These are phyloP conservation scores for Cotesia typhae DNA, from an alignment of 1,140 invertebrate genomes.

Conservation along the genomic window DNA sequence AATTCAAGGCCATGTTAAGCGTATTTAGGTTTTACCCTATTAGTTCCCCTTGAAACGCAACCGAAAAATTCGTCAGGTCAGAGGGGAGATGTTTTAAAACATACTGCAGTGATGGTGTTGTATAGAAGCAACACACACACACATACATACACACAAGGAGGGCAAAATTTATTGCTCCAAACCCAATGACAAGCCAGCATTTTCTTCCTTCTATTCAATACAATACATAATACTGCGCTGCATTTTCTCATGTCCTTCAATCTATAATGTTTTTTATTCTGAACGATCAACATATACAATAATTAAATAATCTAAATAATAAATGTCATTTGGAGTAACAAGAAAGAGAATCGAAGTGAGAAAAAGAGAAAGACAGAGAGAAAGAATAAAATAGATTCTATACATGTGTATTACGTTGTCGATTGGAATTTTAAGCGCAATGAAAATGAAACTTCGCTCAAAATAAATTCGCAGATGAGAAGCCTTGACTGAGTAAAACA, in stretches of 20 bases:
- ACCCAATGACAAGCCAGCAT: not conserved
- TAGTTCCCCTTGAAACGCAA: too few relatives aligned
- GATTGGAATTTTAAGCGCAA: slow-evolving; percentile 15
- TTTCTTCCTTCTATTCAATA: slow-evolving; percentile 6
- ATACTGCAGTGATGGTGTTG: not conserved
- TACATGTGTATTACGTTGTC: slow-evolving; percentile 5
- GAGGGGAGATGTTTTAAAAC: not conserved
- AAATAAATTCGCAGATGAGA: slow-evolving; percentile 24
- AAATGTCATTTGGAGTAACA: too few relatives aligned
- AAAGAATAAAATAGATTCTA: not conserved
- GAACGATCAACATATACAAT: too few relatives aligned
- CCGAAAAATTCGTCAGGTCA: slow-evolving; percentile 4
- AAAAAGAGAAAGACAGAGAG: too few relatives aligned
- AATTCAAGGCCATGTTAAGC: too few relatives aligned
- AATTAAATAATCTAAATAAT: too few relatives aligned
- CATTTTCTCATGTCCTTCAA: too few relatives aligned
- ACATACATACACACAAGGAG: not conserved
- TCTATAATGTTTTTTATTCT: too few relatives aligned
- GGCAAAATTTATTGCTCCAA: slow-evolving; percentile 4
- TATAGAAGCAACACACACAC: not conserved
- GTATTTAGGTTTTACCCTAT: too few relatives aligned
- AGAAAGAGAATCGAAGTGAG: too few relatives aligned
- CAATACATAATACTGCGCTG: not conserved
- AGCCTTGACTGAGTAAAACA: slow-evolving; percentile 19
- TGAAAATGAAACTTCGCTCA: slow-evolving; percentile 24